Base-by-base conservation (phyloP, 1,140 invertebrate genomes). In the Kradibia gibbosae region DNA sequence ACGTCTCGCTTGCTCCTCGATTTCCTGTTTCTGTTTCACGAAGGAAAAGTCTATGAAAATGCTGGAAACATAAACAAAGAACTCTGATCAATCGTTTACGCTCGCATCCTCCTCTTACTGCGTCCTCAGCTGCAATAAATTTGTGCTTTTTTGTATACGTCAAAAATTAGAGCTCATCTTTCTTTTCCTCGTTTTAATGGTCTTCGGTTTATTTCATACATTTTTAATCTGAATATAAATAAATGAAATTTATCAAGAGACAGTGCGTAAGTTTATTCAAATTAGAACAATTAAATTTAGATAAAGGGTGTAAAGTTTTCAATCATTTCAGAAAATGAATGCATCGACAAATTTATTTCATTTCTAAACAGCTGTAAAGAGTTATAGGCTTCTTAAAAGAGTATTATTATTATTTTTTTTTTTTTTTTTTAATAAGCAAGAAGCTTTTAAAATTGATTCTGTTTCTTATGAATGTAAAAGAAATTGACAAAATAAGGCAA, bases 1-100 rank as follows among this genome's bases (percentile, higher is more conserved):
- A 76, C 90, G 84, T 89, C 88, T 91, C 85, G 90, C 91, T 88
- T 92, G 91, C 83, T 92, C 88, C 89, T 93, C 91, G 85, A 93
- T 93, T 92, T 93, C 92, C 88, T 93, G 93, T 95, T 95, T 95
- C 93, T 94, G 93, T 94, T 95, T 94, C 92, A 95, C 93, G 93
- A 95, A 95, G 93, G 95, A 95, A 94, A 93, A 88, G 93, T 91
- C 92, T 94, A 95, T 87, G 94, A 94, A 90, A 94, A 93, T 85
- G 94, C 94, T 88, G 94, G 92, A 90, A 95, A 94, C 87, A 88
- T 84, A 89, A 86, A 88, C 72, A 88, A 84, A 86, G 42, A 77
- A 39, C 65, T 73, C 55, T 25, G 65, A 17, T 82, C 48, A 82
- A 77, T 82, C 60, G n/a, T 73, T 60, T 22, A 55, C 15, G 17